Base-by-base conservation (phyloP, 2,888 invertebrate genomes). In the Leptopilina syphax region DNA sequence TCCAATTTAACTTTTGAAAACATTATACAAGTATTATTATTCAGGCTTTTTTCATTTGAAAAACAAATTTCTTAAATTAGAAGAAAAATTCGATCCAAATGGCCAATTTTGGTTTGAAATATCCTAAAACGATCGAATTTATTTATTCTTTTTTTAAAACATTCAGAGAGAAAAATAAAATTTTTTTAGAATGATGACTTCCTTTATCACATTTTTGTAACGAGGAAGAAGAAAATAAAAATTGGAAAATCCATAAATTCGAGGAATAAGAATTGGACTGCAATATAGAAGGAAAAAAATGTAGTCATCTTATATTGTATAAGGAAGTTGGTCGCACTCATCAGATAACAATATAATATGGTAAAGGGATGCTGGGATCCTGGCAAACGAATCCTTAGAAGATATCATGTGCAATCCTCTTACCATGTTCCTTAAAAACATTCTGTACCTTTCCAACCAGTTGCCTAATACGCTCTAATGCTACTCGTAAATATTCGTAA, bases 381-480 rank as follows among this genome's bases (percentile, higher is more conserved):
- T 27, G 12, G 50, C 70, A 57, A 54, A 70, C 50, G 54, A 27
- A 57, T 50, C 6, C 12, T 68, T 18, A 68, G 50, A 18, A 68
- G 27, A 50, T 73, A 73, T 73, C 68, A 8, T 73, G 50, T 54
- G n/a, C n/a, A 57, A 70, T 70, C 50, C 68, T 70, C 68, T 27
- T 73, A 73, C 57, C 34, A 34, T 73, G 57, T 54, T 73, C 70
- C 34, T 73, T 47, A 34, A 57, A 57, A n/a, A 73, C 54, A 13
- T 8, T 13, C 34, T 6, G 6, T 41, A 57, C 34, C 54, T 13
- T 54, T 73, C 27, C 57, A 54, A 54, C 34, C 34, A 54, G 34
- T 70, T 44, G 12, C 50, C 50, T 68, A 50, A 47, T 27, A 27
- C 68, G 50, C 50, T 50, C 8, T 73, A 34, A 54, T 73, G 70